Base-by-base conservation (phyloP, 2,113 vertebrate species). In the Symphodus melops region DNA sequence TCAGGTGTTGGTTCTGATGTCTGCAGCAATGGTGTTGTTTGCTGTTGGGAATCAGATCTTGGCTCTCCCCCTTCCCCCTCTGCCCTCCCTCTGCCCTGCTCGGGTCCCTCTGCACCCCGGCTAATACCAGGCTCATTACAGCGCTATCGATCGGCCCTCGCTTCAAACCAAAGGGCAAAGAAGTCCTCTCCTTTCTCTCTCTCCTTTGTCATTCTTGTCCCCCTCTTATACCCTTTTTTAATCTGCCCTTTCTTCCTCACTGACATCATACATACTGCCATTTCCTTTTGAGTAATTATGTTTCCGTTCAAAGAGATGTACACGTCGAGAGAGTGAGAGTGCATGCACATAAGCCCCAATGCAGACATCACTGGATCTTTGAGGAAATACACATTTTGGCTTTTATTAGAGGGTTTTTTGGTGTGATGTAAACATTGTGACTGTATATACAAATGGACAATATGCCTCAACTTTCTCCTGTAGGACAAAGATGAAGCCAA, bases 81-180 rank as follows among this genome's bases (percentile, higher is more conserved):
- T 44, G 20, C 82, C 83, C 61, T 73, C 85, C 80, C 86, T 70
- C 81, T 71, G 62, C 82, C 80, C 88, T 57, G 71, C 82, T 46
- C 81, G 21, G 55, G 88, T 92, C 91, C 88, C 92, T 86, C 71
- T 83, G 84, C 89, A 89, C 79, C 89, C 82, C 82, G 52, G 88
- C 90, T 91, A 92, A 92, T 90, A 93, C 89, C 87, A 86, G 82
- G 68, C 91, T 92, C 91, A 92, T 93, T 92, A 93, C 89, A 28
- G 11, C 3, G 63, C 81, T 80, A 93, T 92, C 90, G 92, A 91
- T 92, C 85, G 85, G 52, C 68, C 75, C 87, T 74, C 55, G 75
- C 85, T 64, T 49, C 79, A 77, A 83, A 83, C 82, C 75, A 91
- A 85, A 90, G 90, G 89, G 88, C 89, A 88, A 83, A 83, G 79